Conservation (phyloP, 1,140 invertebrate species). For the Ostrea edulis region DNA sequence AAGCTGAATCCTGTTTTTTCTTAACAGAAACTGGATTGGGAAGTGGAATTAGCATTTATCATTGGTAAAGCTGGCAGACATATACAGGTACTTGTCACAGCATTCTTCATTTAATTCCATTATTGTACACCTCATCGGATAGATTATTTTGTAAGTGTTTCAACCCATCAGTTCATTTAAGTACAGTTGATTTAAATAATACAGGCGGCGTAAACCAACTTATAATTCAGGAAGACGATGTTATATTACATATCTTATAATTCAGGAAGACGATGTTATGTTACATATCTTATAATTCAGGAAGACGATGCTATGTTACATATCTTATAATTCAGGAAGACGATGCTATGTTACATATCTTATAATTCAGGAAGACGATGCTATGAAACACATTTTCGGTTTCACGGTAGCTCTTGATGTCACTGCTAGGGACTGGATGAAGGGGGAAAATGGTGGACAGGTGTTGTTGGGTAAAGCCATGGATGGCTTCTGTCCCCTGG, state of each 20-base stretch:
- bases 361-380: constrained; percentile 77
- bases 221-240: background rate
- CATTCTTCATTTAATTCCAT: no score
- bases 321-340: no score
- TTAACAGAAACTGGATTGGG: constrained; percentile 25
- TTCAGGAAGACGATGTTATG: no score
- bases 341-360: no score
- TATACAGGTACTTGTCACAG: background rate
- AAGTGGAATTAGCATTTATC: constrained; percentile 34
- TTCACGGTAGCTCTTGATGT: constrained; percentile 92
- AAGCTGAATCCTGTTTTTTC: background rate
- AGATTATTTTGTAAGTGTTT: no score
- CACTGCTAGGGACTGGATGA: constrained; percentile 90
- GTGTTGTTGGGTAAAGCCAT: constrained; percentile 90
- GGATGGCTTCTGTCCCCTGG: constrained; percentile 90
- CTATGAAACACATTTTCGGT: constrained; percentile 89
- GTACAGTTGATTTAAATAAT: no score
- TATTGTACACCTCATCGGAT: no score
- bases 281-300: no score
- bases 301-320: no score
- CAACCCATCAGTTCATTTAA: no score
- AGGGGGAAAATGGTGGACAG: constrained; percentile 89
- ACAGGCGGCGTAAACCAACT: no score
- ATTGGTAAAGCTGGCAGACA: background rate
- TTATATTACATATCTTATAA: no score